Percentiles rank a stretch among this genome's conserved stretches.
Evolutionary conservation across 2,797 vertebrate species (phyloP).

Genomic region (Sebastes steindachneri): DNA sequence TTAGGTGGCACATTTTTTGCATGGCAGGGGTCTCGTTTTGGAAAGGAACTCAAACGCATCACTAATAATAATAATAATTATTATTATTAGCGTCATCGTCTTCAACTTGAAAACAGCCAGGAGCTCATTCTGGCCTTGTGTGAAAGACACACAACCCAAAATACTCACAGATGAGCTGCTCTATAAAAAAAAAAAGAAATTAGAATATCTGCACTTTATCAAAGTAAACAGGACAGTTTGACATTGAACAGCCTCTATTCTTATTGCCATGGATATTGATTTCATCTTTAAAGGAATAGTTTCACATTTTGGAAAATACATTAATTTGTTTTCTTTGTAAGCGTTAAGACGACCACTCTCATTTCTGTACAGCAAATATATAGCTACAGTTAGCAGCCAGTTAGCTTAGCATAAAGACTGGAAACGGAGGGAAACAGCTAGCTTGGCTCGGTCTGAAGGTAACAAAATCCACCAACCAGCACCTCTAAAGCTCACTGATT

Average conservation of each 20-base stretch:
- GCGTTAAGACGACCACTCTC: not conserved
- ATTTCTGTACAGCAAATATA: not conserved
- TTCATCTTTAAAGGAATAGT: not conserved
- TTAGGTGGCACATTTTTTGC: not conserved
- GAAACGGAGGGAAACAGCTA: not conserved
- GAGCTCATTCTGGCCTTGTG: not conserved
- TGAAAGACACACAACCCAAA: not conserved
- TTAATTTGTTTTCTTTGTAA: not conserved
- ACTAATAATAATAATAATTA: not conserved
- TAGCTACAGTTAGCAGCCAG: not conserved
- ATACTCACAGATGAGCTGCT: not conserved
- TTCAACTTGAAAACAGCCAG: not conserved
- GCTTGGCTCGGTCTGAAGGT: not conserved
- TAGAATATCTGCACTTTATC: not conserved
- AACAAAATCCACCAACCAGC: not conserved
- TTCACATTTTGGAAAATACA: not conserved
- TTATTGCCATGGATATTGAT: not conserved
- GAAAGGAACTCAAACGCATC: not conserved
- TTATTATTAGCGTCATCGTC: not conserved
- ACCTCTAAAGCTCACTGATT: not conserved
- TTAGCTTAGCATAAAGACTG: conserved; percentile 4
- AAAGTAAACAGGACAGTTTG: not conserved
- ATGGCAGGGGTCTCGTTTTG: not conserved
- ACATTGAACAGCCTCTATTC: not conserved
- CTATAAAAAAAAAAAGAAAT: not conserved